A percentile compares a stretch with the other conserved stretches of the same genome.
These are phyloP conservation scores for Seriola dumerili DNA, from an alignment of 2,113 vertebrate species.

Conservation along the genomic window DNA sequence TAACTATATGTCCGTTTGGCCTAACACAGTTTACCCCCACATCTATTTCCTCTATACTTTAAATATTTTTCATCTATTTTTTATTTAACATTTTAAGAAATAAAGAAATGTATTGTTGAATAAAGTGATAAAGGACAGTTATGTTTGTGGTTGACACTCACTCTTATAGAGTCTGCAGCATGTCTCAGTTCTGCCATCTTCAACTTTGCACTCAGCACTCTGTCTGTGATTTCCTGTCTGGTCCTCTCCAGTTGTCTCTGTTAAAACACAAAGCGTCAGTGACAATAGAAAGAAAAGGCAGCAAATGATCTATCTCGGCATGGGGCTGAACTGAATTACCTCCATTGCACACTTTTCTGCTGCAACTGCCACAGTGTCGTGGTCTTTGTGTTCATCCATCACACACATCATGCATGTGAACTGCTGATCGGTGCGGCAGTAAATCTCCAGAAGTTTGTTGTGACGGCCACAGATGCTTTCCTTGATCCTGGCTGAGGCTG, in stretches of 20 bases:
- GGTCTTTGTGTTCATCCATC: constrained; percentile 55
- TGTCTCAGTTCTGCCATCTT: constrained; percentile 32
- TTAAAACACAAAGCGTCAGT: constrained; percentile 24
- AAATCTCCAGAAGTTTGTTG: constrained; percentile 58
- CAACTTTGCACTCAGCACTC: constrained; percentile 10
- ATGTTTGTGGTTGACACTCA: constrained; percentile 32
- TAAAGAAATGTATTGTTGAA: not conserved
- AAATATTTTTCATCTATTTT: too few relatives aligned
- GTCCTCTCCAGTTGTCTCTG: constrained; percentile 45
- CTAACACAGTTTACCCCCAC: not conserved
- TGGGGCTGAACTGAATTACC: constrained; percentile 23
- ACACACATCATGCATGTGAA: constrained; percentile 60
- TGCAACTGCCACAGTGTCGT: constrained; percentile 44
- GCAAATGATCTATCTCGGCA: not conserved
- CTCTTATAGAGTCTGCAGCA: constrained; percentile 38
- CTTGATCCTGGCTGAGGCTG: constrained; percentile 32
- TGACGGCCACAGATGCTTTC: constrained; percentile 60
- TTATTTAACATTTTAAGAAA: not conserved
- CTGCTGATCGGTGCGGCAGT: constrained; percentile 58
- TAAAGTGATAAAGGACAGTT: not conserved
- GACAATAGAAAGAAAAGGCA: not conserved
- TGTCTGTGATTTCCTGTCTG: constrained; percentile 5
- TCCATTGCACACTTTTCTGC: constrained; percentile 30
- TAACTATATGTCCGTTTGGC: not conserved
- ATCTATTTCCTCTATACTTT: not conserved